Evolutionary conservation across 2,888 invertebrate species (phyloP).

Genomic region (Sphaerophoria taeniata): DNA sequence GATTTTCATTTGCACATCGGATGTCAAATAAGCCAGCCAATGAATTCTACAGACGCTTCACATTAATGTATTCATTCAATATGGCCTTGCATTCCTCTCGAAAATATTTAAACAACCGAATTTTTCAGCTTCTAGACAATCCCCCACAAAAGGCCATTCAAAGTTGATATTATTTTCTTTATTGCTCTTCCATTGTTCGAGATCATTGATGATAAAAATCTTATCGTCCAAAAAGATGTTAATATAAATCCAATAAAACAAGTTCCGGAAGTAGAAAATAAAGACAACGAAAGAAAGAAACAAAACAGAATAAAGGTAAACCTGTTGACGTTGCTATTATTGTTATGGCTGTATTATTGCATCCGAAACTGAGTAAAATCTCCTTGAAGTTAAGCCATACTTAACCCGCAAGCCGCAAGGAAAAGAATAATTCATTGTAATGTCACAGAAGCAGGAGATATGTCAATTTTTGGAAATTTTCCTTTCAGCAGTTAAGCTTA

Average conservation of each 20-base stretch:
- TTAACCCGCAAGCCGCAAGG: slow-evolving; percentile 6
- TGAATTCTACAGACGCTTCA: no score
- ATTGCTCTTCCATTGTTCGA: slow-evolving; percentile 22
- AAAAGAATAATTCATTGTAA: background rate
- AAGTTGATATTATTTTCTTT: slow-evolving; percentile 6
- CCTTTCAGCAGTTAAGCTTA: slow-evolving; percentile 1
- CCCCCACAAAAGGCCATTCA: slow-evolving; percentile 17
- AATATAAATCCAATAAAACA: slow-evolving; percentile 29
- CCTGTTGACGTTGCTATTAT: slow-evolving; percentile 17
- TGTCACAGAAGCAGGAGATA: background rate
- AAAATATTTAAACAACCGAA: slow-evolving; percentile 9
- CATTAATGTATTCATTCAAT: background rate
- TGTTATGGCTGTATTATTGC: background rate
- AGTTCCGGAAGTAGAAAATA: slow-evolving; percentile 39
- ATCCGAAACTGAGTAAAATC: slow-evolving; percentile 33
- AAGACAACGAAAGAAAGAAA: background rate
- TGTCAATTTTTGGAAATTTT: background rate
- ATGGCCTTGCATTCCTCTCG: slow-evolving; percentile 22
- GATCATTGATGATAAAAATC: slow-evolving; percentile 1
- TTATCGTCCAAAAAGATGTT: slow-evolving; percentile 15
- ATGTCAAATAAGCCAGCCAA: no score
- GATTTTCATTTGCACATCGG: no score
- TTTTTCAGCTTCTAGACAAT: slow-evolving; percentile 22
- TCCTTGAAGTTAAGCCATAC: slow-evolving; percentile 39
- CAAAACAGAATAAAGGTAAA: slow-evolving; percentile 4